Evolutionary conservation across 2,113 vertebrate species (phyloP).

Genomic region (Tamias sibiricus): DNA sequence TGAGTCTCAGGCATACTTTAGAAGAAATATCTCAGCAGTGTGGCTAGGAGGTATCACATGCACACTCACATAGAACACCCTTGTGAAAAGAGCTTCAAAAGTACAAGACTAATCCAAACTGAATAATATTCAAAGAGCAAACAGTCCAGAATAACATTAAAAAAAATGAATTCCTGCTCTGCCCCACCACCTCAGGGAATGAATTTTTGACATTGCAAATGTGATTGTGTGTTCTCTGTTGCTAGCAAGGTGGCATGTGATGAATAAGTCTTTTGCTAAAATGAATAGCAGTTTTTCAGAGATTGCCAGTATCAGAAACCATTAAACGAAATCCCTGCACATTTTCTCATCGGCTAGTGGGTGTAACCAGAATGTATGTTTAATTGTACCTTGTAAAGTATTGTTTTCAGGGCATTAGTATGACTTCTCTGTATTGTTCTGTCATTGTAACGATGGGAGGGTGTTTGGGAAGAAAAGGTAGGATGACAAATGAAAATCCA

Average conservation of each 20-base stretch:
- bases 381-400: slow-evolving; percentile 77
- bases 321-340: not conserved
- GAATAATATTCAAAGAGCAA: not conserved
- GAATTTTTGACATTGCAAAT: not conserved
- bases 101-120: not conserved
- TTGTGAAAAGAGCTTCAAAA: not conserved
- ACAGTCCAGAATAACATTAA: not conserved
- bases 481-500: slow-evolving; percentile 76
- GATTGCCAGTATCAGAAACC: not conserved
- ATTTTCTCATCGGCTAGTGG: slow-evolving; percentile 33
- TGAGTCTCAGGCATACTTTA: not conserved
- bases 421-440: slow-evolving; percentile 74
- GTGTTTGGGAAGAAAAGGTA: slow-evolving; percentile 65
- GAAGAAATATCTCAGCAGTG: not conserved
- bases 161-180: not conserved
- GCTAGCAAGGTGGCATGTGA: not conserved
- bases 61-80: not conserved
- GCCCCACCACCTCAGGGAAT: not conserved
- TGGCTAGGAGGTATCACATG: not conserved
- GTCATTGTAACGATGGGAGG: slow-evolving; percentile 79
- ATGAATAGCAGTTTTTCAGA: not conserved
- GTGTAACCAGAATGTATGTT: slow-evolving; percentile 45
- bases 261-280: slow-evolving; percentile 38
- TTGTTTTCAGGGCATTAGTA: slow-evolving; percentile 55
- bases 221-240: too few species aligned